These are phyloP conservation scores for Pantherophis vulpinus DNA, from an alignment of 2,797 vertebrate species.

Conservation along the genomic window DNA sequence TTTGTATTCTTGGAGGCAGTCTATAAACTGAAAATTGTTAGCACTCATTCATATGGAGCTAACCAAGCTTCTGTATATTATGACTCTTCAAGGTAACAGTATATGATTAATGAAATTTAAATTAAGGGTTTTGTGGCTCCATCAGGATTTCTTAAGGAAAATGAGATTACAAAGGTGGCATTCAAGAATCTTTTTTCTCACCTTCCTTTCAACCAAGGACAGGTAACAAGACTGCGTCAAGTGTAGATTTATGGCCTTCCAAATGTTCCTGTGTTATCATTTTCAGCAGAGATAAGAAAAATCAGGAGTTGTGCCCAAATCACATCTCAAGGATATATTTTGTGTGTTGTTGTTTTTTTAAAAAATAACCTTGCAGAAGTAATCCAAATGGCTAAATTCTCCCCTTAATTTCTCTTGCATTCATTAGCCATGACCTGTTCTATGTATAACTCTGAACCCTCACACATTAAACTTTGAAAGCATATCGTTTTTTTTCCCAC, in stretches of 20 bases:
- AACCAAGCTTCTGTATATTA: slow-evolving; percentile 39
- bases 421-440: neutral
- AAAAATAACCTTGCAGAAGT: neutral
- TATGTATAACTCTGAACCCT: too few relatives aligned
- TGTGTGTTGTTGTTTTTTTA: neutral
- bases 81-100: slow-evolving; percentile 42
- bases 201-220: neutral
- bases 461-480: neutral
- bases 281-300: neutral
- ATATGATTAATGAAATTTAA: slow-evolving; percentile 56
- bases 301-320: neutral
- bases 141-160: slow-evolving; percentile 19
- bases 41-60: slow-evolving; percentile 50
- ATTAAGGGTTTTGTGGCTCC: slow-evolving; percentile 39
- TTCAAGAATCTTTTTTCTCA: neutral
- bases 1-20: slow-evolving; percentile 51
- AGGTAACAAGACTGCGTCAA: neutral
- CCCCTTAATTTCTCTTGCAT: neutral
- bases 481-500: neutral
- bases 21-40: slow-evolving; percentile 58
- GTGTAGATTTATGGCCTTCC: neutral
- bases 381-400: neutral
- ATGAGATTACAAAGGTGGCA: slow-evolving; percentile 31
- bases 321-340: neutral
- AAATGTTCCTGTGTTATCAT: neutral